These are phyloP conservation scores for Pristionchus exspectatus DNA, from an alignment of 2,888 invertebrate species.

Conservation along the genomic window DNA sequence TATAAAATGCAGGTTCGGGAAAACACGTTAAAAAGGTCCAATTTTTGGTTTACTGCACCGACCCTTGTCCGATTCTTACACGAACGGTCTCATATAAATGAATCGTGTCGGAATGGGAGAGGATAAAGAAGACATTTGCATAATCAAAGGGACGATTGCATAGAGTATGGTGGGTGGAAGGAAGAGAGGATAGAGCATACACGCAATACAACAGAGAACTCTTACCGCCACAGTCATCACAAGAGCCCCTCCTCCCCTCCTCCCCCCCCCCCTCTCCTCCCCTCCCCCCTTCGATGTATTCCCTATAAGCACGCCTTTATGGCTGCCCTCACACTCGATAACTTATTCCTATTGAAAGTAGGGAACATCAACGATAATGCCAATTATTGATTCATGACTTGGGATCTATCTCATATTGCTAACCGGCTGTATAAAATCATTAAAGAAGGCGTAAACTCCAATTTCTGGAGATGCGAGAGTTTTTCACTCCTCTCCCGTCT, in stretches of 20 bases:
- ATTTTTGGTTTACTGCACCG: too few species aligned
- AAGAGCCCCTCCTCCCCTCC: not conserved
- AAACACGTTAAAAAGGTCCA: too few species aligned
- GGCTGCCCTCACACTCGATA: not conserved
- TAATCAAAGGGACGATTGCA: not conserved
- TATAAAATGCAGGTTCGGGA: too few species aligned
- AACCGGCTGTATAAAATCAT: not conserved
- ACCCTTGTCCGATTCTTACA: too few species aligned
- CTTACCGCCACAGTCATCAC: not conserved
- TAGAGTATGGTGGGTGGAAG: not conserved
- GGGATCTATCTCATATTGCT: not conserved
- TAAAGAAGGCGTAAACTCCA: too few species aligned
- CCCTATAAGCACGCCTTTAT: not conserved
- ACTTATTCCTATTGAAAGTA: not conserved
- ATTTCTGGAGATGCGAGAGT: too few species aligned
- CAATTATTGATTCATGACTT: not conserved
- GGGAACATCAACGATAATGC: not conserved
- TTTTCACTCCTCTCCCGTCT: too few species aligned
- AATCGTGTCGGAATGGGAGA: not conserved
- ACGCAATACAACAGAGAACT: slow-evolving; percentile 9
- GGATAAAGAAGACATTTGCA: slow-evolving; percentile 38
- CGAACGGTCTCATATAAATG: not conserved
- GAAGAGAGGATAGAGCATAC: not conserved
- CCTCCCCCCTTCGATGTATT: not conserved
- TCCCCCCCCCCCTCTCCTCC: not conserved